These are phyloP conservation scores for Siderastrea siderea DNA, from an alignment of 92 coral and sea anemone genomes.

Conservation along the genomic window DNA sequence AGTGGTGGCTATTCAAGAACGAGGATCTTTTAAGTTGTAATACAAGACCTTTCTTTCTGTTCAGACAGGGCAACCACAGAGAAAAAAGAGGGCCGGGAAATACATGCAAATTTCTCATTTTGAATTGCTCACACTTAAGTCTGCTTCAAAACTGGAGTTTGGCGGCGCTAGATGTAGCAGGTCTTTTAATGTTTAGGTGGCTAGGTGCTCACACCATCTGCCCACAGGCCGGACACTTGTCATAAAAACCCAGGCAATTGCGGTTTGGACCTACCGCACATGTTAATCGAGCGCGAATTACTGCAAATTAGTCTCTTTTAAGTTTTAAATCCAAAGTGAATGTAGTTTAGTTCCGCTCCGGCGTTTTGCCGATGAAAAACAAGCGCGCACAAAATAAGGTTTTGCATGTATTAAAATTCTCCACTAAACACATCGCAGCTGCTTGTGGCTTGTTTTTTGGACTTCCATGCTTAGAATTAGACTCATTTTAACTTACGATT, in stretches of 20 bases:
- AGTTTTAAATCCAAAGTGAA: constrained; percentile 8
- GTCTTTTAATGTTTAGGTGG: constrained; percentile 6
- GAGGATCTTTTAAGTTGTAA: background rate
- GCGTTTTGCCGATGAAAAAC: constrained; percentile 23
- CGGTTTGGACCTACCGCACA: constrained; percentile 14
- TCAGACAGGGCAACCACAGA: background rate
- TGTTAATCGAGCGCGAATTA: constrained; percentile 19
- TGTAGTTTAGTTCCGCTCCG: constrained; percentile 13
- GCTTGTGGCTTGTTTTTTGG: constrained; percentile 3
- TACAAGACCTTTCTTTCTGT: background rate
- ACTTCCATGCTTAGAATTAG: background rate
- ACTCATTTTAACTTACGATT: background rate
- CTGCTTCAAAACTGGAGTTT: constrained; percentile 1
- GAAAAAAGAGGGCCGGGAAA: background rate
- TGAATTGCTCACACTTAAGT: constrained; percentile 7
- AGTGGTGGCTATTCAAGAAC: constrained; percentile 1
- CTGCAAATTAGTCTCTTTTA: constrained; percentile 27
- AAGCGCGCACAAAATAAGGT: background rate
- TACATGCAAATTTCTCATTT: background rate
- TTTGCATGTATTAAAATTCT: constrained; percentile 31
- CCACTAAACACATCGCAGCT: constrained; percentile 30
- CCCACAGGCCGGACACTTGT: constrained; percentile 14
- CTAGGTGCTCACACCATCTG: constrained; percentile 29
- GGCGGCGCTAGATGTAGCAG: constrained; percentile 20
- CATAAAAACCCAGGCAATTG: constrained; percentile 7